Evolutionary conservation across 2,797 vertebrate genomes (phyloP).

Genomic region (Phrynocephalus vlangalii): DNA sequence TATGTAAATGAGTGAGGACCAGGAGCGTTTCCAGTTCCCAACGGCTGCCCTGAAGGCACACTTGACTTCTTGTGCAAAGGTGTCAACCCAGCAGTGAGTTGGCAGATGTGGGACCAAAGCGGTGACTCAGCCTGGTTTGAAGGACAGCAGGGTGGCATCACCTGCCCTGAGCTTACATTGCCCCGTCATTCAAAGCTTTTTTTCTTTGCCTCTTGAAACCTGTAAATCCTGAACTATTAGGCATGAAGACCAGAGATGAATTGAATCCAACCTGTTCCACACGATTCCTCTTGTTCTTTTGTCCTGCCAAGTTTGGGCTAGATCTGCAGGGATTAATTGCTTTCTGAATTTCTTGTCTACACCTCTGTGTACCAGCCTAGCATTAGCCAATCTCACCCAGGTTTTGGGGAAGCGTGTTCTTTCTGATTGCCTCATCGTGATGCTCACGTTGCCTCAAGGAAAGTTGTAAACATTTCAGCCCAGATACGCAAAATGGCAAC

Average conservation of each 20-base stretch:
- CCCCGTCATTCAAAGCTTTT: neutral
- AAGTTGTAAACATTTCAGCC: constrained; percentile 12
- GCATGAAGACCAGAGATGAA: neutral
- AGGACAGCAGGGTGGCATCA: neutral
- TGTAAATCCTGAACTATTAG: constrained; percentile 5
- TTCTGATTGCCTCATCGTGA: constrained; percentile 25
- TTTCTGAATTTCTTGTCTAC: neutral
- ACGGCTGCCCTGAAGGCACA: neutral
- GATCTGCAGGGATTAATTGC: neutral
- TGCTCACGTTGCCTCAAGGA: constrained; percentile 55
- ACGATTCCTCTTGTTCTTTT: neutral
- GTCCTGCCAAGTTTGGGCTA: neutral
- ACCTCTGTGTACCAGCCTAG: neutral
- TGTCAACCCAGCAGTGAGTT: neutral
- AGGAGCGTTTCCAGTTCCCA: neutral
- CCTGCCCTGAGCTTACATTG: neutral
- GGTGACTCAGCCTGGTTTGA: too few relatives aligned
- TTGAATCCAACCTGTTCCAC: neutral
- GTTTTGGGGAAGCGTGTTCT: constrained; percentile 21
- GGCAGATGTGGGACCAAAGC: neutral
- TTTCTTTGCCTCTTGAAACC: neutral
- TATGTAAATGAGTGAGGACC: neutral
- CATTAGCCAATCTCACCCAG: neutral
- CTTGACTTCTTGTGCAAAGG: neutral
- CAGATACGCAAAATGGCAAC: neutral